A percentile compares a stretch with the other conserved stretches of the same genome.
Conservation (phyloP, 2,113 vertebrate genomes). For the Zootoca vivipara region DNA sequence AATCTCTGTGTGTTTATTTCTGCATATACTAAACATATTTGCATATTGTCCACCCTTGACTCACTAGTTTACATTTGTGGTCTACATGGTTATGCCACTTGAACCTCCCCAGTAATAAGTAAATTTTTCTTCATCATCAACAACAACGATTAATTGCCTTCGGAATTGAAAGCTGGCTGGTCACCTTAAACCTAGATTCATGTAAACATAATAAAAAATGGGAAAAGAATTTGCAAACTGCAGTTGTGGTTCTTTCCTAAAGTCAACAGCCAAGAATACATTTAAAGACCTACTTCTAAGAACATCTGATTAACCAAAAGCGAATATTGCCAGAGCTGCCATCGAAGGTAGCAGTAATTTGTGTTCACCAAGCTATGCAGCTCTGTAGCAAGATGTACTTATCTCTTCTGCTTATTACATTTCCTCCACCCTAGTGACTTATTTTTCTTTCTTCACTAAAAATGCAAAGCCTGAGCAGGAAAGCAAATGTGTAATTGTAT, state of each 20-base stretch:
- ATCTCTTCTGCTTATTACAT: conserved; percentile 34
- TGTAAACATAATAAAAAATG: background rate
- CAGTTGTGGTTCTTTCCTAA: conserved; percentile 21
- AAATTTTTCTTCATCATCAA: no score
- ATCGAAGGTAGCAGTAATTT: background rate
- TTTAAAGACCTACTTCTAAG: conserved; percentile 26
- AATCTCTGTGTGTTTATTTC: background rate
- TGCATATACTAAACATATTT: background rate
- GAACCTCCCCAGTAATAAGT: background rate
- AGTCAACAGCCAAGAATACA: conserved; percentile 13
- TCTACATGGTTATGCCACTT: background rate
- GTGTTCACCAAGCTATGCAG: conserved; percentile 10
- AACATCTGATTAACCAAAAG: conserved; percentile 18
- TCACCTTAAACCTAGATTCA: background rate
- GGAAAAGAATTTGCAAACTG: background rate
- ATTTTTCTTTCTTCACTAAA: conserved; percentile 34
- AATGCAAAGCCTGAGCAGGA: conserved; percentile 38
- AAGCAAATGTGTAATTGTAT: conserved; percentile 29
- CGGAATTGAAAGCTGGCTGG: background rate
- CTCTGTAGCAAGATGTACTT: background rate
- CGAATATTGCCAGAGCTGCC: conserved; percentile 9
- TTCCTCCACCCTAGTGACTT: conserved; percentile 30
- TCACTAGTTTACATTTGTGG: background rate
- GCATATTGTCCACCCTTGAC: background rate
- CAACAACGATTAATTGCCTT: background rate